Conservation (phyloP, 2,113 vertebrate species). For the Colinus virginianus region DNA sequence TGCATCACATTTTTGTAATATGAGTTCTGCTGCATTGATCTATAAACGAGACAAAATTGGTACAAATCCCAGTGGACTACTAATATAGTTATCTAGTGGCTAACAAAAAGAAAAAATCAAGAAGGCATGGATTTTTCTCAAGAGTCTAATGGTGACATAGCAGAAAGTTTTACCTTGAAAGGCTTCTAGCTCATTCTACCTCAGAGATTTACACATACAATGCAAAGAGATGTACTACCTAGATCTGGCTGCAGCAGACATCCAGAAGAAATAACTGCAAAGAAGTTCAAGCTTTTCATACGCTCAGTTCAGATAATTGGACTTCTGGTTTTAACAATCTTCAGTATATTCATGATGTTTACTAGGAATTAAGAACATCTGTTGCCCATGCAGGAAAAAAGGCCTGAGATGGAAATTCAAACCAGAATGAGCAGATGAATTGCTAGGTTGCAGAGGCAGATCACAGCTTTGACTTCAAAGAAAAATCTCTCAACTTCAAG, state of each 20-base stretch:
- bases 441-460: neutral
- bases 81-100: neutral
- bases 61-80: neutral
- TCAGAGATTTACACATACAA: neutral
- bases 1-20: neutral
- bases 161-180: neutral
- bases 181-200: neutral
- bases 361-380: conserved; percentile 15
- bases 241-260: neutral
- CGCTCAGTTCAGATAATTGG: neutral
- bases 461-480: conserved; percentile 37
- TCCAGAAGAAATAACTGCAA: neutral
- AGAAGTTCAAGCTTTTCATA: neutral
- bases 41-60: neutral
- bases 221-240: neutral
- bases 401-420: neutral
- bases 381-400: neutral
- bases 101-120: neutral
- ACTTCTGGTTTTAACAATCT: neutral
- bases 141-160: neutral
- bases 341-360: neutral
- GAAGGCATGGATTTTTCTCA: neutral
- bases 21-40: neutral
- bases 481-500: conserved; percentile 6
- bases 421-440: conserved; percentile 19